Evolutionary conservation across 2,797 vertebrate species (phyloP), one percentile per base, ranked within the genome.

Genomic region (Acanthurus lineatus): DNA sequence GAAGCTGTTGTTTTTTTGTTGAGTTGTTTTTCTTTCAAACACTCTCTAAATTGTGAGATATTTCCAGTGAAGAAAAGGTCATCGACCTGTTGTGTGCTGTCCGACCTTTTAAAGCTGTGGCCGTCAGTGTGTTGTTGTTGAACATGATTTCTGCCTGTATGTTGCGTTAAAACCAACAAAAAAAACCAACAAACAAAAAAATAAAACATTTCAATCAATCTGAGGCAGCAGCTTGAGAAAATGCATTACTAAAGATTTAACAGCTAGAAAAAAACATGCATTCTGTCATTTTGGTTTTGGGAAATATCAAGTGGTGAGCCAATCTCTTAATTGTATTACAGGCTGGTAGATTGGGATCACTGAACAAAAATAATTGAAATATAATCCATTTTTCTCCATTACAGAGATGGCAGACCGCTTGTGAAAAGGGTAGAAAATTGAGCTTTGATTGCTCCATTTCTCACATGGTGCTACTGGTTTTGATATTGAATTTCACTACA

Each of bases 341-440:
- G 35, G 61, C 83, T 80, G 69, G 57, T 77, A 78, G 79, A 83
- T 86, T 77, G 68, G 74, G 77, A 90, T 91, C 81, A 83, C 70
- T 91, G 82, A 89, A 58, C 79, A 88, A 76, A 75, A 85, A 81
- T 84, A 83, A 86, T 88, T 82, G 82, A 88, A 88, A 90, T 84
- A 67, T 80, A 86, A 90, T 90, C 82, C 69, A 74, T 82, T 87
- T 73, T 56, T 32, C 53, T 69, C 22, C 49, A 68, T 84, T 76
- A 28, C 69, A 60, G 56, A 70, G 73, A 81, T 84, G 16, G 72
- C 38, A 20, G 66, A 52, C 66, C 22, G 15, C 72, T 76, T 77
- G 63, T 75, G 51, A 73, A 56, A 65, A 69, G 57, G 38, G 66
- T 47, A 67, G 71, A 76, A 83, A 86, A 86, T 82, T 57, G 38